Evolutionary conservation across 2,797 vertebrate genomes (phyloP), one percentile per base, ranked within the genome.

Genomic region (Salmo trutta): DNA sequence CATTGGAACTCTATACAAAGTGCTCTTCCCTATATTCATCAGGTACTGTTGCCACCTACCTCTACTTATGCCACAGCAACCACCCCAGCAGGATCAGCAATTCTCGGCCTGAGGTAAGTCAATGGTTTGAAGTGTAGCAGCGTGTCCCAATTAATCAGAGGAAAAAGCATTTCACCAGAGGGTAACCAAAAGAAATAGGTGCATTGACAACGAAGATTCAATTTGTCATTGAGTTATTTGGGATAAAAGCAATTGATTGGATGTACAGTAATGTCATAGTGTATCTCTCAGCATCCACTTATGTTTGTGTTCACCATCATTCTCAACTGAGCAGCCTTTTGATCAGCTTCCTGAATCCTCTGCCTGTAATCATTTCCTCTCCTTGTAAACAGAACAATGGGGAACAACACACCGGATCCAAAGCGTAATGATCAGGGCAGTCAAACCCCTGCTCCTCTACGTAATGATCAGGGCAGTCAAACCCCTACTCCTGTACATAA

Each of bases 41-140:
- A 67, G 65, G 65, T 67, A 17, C 27, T 3, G 1, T 29, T 67
- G 65, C 27, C 27, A 5, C 27, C 36, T 71, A 15, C 72, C 29
- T 66, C 71, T 52, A 21, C 75, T 52, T 15, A 53, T 62, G n/a
- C n/a, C 27, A 16, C 79, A 33, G n/a, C 21, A 56, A 51, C 75
- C 29, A 14, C 73, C 8, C 51, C 70, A 52, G 41, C 75, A 31
- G 65, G 2, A 31, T 16, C 24, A 31, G 65, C 24, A 29, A 17
- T 29, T 67, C 12, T 31, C 27, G 5, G 29, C 65, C 65, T 29
- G 65, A 29, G 65, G 65, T 67, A 5, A 67, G 65, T 67, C 27
- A 33, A 5, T 67, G 16, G 64, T 27, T 66, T 66, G 24, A 29
- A 17, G 8, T 66, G 64, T 27, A 66, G 15, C 19, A n/a, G 54